phyloP scores from a whole-genome alignment of 35 echinoderm and acorn worm genomes.

The Apostichopus japonicus region DNA sequence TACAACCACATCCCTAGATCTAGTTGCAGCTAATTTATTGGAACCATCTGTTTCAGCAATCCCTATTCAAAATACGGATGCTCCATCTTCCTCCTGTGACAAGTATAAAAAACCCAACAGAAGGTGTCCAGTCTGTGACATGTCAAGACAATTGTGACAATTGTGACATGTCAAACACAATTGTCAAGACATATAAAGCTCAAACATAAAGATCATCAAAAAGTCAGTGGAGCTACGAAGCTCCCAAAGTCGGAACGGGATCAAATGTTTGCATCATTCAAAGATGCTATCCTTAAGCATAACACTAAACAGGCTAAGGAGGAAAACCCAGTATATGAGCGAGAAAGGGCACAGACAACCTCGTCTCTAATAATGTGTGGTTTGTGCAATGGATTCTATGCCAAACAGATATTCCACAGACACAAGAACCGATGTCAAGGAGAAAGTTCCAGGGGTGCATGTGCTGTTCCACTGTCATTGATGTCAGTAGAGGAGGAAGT shows the following conservation, averaged over 20 bases:
- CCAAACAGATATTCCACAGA: slow-evolving; percentile 19
- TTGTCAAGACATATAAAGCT: slow-evolving; percentile 15
- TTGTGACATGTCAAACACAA: no score
- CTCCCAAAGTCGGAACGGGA: not conserved
- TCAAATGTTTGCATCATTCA: not conserved
- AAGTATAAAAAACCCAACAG: slow-evolving; percentile 23
- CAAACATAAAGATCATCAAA: slow-evolving; percentile 24
- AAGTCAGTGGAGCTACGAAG: not conserved
- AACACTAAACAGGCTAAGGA: slow-evolving; percentile 27
- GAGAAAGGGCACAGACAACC: not conserved
- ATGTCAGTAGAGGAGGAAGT: no score
- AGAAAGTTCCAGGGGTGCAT: no score
- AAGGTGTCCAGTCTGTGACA: slow-evolving; percentile 1
- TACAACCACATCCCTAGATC: no score
- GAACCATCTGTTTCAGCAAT: no score
- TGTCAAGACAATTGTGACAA: no score
- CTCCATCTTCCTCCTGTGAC: no score
- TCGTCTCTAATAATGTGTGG: slow-evolving; percentile 42
- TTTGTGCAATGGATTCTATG: slow-evolving; percentile 49
- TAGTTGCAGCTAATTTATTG: no score
- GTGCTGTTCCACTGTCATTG: no score
- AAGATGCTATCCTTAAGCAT: slow-evolving; percentile 11
- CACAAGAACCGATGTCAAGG: slow-evolving; percentile 21
- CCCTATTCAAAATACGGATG: no score
- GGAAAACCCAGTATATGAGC: slow-evolving; percentile 14